Conservation (phyloP, 2,113 vertebrate species). For the Aythya baeri region DNA sequence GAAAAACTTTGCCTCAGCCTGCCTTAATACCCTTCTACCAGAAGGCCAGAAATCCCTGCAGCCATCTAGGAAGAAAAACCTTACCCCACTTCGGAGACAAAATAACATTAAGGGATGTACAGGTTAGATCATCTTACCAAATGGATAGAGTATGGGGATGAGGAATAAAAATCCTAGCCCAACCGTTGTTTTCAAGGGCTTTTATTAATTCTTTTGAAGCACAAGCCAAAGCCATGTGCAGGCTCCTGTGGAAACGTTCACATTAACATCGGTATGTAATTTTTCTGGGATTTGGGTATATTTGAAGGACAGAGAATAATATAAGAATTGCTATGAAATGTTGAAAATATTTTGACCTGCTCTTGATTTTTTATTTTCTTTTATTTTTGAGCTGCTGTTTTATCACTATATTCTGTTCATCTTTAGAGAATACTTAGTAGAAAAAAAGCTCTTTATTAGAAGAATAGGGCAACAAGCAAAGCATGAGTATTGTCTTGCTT, state of each 20-base stretch:
- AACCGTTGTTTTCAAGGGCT: not conserved
- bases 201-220: constrained; percentile 7
- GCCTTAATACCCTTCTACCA: not conserved
- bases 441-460: not conserved
- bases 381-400: not conserved
- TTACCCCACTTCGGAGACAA: not conserved
- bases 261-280: constrained; percentile 10
- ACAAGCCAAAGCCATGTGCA: not conserved
- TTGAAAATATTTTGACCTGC: not conserved
- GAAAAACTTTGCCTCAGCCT: not conserved
- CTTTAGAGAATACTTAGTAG: not conserved
- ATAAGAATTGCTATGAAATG: not conserved
- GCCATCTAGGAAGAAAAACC: not conserved
- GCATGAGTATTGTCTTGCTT: not conserved
- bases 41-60: not conserved
- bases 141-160: not conserved
- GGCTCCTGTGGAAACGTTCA: not conserved
- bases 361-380: not conserved
- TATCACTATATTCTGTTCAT: not conserved
- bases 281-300: not conserved
- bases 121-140: not conserved
- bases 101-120: not conserved
- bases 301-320: not conserved
- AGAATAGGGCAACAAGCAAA: not conserved
- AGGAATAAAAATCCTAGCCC: not conserved